Percentiles rank a stretch among this genome's conserved stretches.
phyloP scores from a whole-genome alignment of 2,113 vertebrate species.

The Etheostoma spectabile region DNA sequence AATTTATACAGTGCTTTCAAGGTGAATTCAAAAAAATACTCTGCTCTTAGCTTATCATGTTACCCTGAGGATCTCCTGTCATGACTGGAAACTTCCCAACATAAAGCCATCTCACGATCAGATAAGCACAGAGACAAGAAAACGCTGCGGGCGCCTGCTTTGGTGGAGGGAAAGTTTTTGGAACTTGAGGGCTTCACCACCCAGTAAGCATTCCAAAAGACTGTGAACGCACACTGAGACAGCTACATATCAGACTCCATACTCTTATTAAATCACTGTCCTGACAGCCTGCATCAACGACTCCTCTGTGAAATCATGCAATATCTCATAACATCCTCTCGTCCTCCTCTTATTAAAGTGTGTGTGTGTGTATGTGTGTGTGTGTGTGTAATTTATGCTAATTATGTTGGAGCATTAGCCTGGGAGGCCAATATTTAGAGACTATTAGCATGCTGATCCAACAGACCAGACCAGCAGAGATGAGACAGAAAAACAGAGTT shows the following conservation, averaged over 20 bases:
- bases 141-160: constrained; percentile 28
- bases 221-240: constrained; percentile 41
- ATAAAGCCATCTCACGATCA: constrained; percentile 38
- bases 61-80: constrained; percentile 37
- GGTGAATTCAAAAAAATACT: constrained; percentile 16
- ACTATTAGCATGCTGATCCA: constrained; percentile 23
- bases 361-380: too few species aligned
- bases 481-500: constrained; percentile 27
- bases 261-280: constrained; percentile 21
- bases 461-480: constrained; percentile 47
- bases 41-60: constrained; percentile 19
- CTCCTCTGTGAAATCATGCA: constrained; percentile 12
- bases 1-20: neutral
- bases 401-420: constrained; percentile 25
- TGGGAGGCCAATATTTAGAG: constrained; percentile 22
- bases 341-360: constrained; percentile 17
- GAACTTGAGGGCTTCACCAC: constrained; percentile 39
- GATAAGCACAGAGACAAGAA: constrained; percentile 48
- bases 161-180: constrained; percentile 34
- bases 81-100: constrained; percentile 49
- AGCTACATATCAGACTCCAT: constrained; percentile 12
- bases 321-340: constrained; percentile 40
- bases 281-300: constrained; percentile 28
- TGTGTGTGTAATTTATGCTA: neutral
- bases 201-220: constrained; percentile 36